These are phyloP conservation scores for Euura saliciscinereae DNA, from an alignment of 1,140 invertebrate species.

Conservation along the genomic window DNA sequence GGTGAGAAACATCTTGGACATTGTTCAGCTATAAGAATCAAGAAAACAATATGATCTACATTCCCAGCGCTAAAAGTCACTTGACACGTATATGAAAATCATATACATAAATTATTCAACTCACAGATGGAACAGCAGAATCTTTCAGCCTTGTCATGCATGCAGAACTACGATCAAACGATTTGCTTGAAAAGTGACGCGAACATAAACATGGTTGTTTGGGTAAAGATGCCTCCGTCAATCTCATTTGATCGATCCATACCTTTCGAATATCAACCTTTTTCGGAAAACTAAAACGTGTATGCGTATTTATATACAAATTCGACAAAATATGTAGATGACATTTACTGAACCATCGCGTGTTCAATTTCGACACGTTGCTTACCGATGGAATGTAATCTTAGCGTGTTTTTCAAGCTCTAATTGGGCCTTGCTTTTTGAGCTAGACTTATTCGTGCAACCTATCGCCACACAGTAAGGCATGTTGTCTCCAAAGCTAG, in stretches of 20 bases:
- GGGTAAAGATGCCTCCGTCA: not conserved
- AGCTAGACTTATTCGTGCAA: not conserved
- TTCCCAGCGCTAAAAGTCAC: not conserved
- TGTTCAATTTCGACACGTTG: not conserved
- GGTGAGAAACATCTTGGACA: too few species aligned
- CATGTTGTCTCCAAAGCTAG: not conserved
- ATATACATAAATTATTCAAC: slow-evolving; percentile 1
- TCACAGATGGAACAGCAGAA: not conserved
- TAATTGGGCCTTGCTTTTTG: slow-evolving; percentile 1
- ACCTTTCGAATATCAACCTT: too few species aligned
- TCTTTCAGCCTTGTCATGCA: not conserved
- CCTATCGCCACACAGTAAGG: not conserved
- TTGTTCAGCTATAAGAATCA: too few species aligned
- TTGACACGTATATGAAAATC: not conserved
- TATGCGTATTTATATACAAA: not conserved
- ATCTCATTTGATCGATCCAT: not conserved
- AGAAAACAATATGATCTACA: not conserved
- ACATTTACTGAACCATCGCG: not conserved
- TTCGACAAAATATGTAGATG: not conserved
- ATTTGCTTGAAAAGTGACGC: not conserved
- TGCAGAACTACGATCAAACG: not conserved
- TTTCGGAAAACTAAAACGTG: not conserved
- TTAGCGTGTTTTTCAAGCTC: not conserved
- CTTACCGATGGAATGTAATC: not conserved
- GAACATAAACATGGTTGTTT: not conserved